Percentiles rank a stretch among this genome's conserved stretches.
Conservation (phyloP, 1,140 invertebrate genomes). For the Pararge aegeria region DNA sequence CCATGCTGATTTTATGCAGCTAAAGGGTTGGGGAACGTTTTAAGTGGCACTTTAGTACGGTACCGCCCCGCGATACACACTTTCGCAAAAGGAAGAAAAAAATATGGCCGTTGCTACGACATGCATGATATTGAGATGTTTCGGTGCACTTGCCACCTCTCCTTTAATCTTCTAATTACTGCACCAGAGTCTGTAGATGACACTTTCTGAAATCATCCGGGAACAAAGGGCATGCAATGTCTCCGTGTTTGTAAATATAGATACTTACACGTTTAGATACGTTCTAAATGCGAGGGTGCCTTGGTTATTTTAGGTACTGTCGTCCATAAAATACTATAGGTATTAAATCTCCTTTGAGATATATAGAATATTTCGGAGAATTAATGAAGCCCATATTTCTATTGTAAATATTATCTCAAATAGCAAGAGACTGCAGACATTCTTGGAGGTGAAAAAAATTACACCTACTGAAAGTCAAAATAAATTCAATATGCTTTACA, state of each 20-base stretch:
- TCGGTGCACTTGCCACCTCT: conserved; percentile 39
- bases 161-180: conserved; percentile 67
- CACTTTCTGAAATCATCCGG: conserved; percentile 30
- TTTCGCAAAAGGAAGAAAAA: conserved; percentile 54
- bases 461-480: too few species aligned
- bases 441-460: too few species aligned
- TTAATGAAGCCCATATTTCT: too few species aligned
- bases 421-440: too few species aligned
- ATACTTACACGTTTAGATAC: not conserved
- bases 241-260: not conserved
- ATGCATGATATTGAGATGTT: conserved; percentile 51
- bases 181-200: conserved; percentile 34
- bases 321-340: too few species aligned
- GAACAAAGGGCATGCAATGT: conserved; percentile 16
- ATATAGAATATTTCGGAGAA: too few species aligned
- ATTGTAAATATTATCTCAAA: too few species aligned
- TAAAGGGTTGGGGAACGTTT: conserved; percentile 63
- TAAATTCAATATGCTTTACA: too few species aligned
- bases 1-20: conserved; percentile 71
- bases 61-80: conserved; percentile 64
- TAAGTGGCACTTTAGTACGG: conserved; percentile 61
- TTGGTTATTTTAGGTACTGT: not conserved
- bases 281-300: not conserved
- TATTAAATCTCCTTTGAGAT: too few species aligned
- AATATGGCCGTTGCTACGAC: conserved; percentile 50